Conservation (phyloP, 2,888 invertebrate species). For the Minunthozetes semirufus region DNA sequence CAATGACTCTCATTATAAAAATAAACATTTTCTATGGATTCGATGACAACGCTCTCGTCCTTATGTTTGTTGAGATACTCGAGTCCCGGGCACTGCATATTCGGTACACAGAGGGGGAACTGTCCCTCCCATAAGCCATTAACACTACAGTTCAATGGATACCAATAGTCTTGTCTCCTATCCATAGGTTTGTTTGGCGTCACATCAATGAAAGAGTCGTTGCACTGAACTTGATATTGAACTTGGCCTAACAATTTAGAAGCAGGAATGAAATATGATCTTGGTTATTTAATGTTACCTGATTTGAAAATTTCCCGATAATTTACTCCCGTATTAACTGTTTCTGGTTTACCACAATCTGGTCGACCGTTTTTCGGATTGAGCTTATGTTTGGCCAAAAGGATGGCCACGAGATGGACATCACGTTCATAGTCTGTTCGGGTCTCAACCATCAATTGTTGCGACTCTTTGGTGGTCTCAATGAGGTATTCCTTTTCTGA, state of each 20-base stretch:
- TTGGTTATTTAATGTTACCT: neutral
- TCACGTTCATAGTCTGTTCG: neutral
- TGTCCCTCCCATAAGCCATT: conserved; percentile 19
- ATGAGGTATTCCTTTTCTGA: conserved; percentile 1
- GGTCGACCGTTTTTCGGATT: neutral
- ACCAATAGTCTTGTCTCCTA: neutral
- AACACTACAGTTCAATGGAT: conserved; percentile 15
- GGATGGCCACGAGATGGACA: neutral
- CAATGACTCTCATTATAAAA: conserved; percentile 8
- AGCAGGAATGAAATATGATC: neutral
- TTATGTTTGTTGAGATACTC: neutral
- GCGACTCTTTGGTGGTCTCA: neutral
- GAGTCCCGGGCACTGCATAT: neutral
- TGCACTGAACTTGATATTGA: conserved; percentile 17
- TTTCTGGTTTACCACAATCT: conserved; percentile 18
- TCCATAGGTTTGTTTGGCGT: neutral
- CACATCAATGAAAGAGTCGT: conserved; percentile 15
- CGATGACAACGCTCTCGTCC: conserved; percentile 10
- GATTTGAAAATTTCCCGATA: neutral
- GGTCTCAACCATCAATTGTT: neutral
- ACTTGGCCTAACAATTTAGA: no score
- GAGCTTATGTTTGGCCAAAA: conserved; percentile 3
- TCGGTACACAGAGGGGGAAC: conserved; percentile 8
- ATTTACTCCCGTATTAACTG: conserved; percentile 5
- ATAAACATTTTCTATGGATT: conserved; percentile 21